Evolutionary conservation across 2,888 invertebrate species (phyloP), one percentile per base, ranked within the genome.

Genomic region (Carterocephalus palaemon): DNA sequence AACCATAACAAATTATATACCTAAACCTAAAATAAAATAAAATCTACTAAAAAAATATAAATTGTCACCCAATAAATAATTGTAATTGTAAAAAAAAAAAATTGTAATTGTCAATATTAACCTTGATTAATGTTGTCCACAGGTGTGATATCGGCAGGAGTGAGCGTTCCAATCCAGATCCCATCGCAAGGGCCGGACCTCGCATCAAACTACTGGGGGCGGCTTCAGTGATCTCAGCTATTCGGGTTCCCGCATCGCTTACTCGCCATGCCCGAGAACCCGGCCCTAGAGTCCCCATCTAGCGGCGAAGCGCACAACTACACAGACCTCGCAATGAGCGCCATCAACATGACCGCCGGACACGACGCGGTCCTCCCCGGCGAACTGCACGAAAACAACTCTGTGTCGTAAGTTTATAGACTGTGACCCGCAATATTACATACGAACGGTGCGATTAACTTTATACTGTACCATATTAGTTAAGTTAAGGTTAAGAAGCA

Each of bases 91-190:
- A n/a, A n/a, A n/a, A n/a, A n/a, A n/a, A n/a, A n/a, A n/a, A n/a
- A n/a, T n/a, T n/a, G n/a, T n/a, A n/a, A n/a, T n/a, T n/a, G n/a
- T n/a, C n/a, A n/a, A n/a, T n/a, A n/a, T n/a, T n/a, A n/a, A n/a
- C n/a, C n/a, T n/a, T n/a, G n/a, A n/a, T n/a, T n/a, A n/a, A n/a
- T n/a, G n/a, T 42, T 42, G 42, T 42, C 23, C 28, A 31, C 89
- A 96, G 96, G 96, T 75, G 94, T 96, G 64, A 95, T 96, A 89
- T 95, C 96, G 48, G 95, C 96, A 49, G 96, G 96, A 15, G 95
- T 96, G 38, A 95, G 95, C 49, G 96, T 96, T 40, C 96, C 96
- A 33, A 95, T 96, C 52, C 96, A 96, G 89, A 95, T 96, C 69
- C 95, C 95, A 38, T 95, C 94, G 62, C 94, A 94, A 78, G 91